Evolutionary conservation across 2,888 invertebrate species (phyloP), one percentile per base, ranked within the genome.

Genomic region (Junonia oenone): DNA sequence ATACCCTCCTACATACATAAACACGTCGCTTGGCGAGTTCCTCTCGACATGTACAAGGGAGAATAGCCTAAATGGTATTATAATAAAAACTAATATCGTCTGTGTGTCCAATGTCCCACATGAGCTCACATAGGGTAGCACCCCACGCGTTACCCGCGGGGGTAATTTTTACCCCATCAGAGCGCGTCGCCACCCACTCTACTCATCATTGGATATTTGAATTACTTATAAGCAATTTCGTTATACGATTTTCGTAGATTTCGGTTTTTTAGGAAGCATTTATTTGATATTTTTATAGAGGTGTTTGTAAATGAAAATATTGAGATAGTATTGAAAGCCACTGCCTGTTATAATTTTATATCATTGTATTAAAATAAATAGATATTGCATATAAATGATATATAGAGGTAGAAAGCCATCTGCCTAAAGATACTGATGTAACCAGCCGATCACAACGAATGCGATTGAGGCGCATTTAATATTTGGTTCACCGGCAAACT

Each of bases 131-230:
- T 79, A 77, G 83, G 86, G 86, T 79, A 73, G 73, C 68, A 72
- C 80, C 78, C 78, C 75, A 73, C 68, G 73, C 68, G 73, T 78
- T 76, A 76, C 82, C 82, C 88, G 70, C 73, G 79, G 81, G 89
- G 87, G 87, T 84, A 83, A 88, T 88, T 89, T 85, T 88, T 86
- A 90, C 89, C 88, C 90, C 87, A 89, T 90, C 83, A 87, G 76
- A 75, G 76, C 73, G 67, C 73, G 89, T 87, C 77, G 78, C 89
- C 89, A 90, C 89, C 89, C 89, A 89, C 89, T 88, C 81, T 77
- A 83, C 84, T 80, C 86, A 85, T 86, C 89, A 82, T 83, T 83
- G 77, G 83, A 85, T 86, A 84, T 88, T 85, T 85, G 87, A 88
- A 89, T 88, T 86, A 88, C 75, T 88, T 81, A 85, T 82, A 76